phyloP scores from a whole-genome alignment of 2,113 vertebrate genomes.

The Pimephales promelas region DNA sequence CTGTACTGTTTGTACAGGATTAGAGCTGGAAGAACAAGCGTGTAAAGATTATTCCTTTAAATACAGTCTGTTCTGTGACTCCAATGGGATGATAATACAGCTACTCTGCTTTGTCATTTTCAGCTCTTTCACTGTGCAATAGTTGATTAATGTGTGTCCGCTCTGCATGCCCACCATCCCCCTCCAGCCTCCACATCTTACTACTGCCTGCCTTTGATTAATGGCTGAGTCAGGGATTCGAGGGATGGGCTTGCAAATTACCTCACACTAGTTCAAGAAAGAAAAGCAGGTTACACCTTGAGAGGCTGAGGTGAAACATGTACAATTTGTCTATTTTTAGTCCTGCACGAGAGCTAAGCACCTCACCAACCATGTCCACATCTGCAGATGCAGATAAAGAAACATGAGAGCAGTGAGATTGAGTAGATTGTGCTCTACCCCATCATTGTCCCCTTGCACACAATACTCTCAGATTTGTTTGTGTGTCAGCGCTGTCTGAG shows the following conservation, averaged over 20 bases:
- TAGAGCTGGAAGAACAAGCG: neutral
- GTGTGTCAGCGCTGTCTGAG: conserved; percentile 50
- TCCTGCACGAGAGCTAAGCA: neutral
- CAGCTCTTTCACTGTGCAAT: conserved; percentile 47
- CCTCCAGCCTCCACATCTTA: conserved; percentile 39
- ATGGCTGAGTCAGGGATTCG: conserved; percentile 57
- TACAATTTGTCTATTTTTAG: conserved; percentile 34
- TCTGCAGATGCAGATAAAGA: neutral
- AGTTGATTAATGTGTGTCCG: conserved; percentile 71
- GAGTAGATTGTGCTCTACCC: neutral
- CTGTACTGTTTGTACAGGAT: neutral
- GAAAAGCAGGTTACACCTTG: conserved; percentile 52
- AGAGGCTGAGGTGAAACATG: neutral
- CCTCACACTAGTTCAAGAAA: conserved; percentile 29
- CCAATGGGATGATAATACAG: conserved; percentile 54
- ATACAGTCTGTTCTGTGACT: conserved; percentile 53
- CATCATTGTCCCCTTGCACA: neutral
- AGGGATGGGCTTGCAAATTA: conserved; percentile 28
- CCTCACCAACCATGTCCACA: conserved; percentile 42
- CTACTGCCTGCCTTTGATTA: conserved; percentile 67
- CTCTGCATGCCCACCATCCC: neutral
- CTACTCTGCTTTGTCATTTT: conserved; percentile 61
- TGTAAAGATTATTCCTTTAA: conserved; percentile 55
- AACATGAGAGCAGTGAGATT: neutral
- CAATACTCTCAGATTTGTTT: conserved; percentile 27